Evolutionary conservation across 2,797 vertebrate species (phyloP), one percentile per base, ranked within the genome.

Genomic region (Sebastes hopkinsi): DNA sequence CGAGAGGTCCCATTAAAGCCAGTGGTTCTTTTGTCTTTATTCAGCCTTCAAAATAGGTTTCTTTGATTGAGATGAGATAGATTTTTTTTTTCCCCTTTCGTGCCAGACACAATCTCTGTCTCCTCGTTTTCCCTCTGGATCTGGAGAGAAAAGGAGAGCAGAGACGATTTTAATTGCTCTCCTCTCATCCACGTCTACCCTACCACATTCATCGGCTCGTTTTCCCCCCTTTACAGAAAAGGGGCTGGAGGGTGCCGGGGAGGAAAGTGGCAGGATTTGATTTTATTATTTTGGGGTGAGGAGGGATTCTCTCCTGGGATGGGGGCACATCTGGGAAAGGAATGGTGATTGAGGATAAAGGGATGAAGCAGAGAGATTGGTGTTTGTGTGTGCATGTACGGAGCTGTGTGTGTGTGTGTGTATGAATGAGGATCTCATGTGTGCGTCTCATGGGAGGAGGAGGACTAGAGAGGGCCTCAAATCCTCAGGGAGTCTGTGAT

Each of bases 101-200:
- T 83, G 79, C 80, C 86, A 93, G 91, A 91, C 88, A 87, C 84
- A 92, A 85, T 90, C 84, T 79, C 85, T 66, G 79, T 88, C 86
- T 89, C 75, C 74, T 18, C 5, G 27, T 90, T 83, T 90, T 87
- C 92, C 92, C 90, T 81, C 79, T 87, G 91, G 92, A 91, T 80
- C 82, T 56, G 75, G 54, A 75, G 50, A 85, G 75, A 91, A 91
- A 92, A 89, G 59, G 83, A 88, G 87, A 88, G 83, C 85, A 89
- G 66, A 79, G 84, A 79, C 54, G 60, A 80, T 90, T 94, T 93
- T 94, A 94, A 94, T 94, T 94, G 93, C 91, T 90, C 88, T 92
- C 86, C 88, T 91, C 89, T 92, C 89, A 91, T 92, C 87, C 90
- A 89, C 90, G 88, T 91, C 88, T 92, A 77, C 88, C 88, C 88